Conservation (phyloP, 2,113 vertebrate genomes). For the Lota lota region DNA sequence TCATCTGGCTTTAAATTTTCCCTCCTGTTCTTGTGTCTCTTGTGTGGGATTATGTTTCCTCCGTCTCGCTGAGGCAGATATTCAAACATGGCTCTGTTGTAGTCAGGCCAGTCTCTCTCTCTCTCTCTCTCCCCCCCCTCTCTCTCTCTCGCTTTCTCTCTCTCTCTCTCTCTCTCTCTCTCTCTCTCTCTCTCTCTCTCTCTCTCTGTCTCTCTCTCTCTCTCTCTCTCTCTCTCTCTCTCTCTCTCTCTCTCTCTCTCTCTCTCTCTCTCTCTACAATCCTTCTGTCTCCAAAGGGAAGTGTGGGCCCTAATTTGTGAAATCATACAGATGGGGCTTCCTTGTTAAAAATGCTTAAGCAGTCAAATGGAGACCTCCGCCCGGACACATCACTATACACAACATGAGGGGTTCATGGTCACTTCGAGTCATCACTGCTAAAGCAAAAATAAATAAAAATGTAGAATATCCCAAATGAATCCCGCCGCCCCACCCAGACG, state of each 20-base stretch:
- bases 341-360: constrained; percentile 61
- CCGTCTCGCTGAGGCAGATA: constrained; percentile 52
- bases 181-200: neutral
- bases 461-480: too few species aligned
- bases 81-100: too few species aligned
- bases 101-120: neutral
- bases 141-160: too few species aligned
- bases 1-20: constrained; percentile 23
- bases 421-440: constrained; percentile 11
- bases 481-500: constrained; percentile 17
- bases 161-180: too few species aligned
- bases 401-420: constrained; percentile 30
- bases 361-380: constrained; percentile 47
- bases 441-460: too few species aligned
- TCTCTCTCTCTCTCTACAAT: constrained; percentile 45
- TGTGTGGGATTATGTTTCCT: constrained; percentile 51
- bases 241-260: neutral
- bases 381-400: constrained; percentile 30
- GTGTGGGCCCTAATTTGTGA: constrained; percentile 66
- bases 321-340: constrained; percentile 64
- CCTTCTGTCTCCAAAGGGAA: constrained; percentile 52
- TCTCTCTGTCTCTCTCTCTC: constrained; percentile 1
- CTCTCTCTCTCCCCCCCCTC: neutral
- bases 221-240: neutral
- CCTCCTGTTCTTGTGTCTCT: constrained; percentile 31